Conservation (phyloP, 2,888 invertebrate genomes). For the Tholera decimalis region DNA sequence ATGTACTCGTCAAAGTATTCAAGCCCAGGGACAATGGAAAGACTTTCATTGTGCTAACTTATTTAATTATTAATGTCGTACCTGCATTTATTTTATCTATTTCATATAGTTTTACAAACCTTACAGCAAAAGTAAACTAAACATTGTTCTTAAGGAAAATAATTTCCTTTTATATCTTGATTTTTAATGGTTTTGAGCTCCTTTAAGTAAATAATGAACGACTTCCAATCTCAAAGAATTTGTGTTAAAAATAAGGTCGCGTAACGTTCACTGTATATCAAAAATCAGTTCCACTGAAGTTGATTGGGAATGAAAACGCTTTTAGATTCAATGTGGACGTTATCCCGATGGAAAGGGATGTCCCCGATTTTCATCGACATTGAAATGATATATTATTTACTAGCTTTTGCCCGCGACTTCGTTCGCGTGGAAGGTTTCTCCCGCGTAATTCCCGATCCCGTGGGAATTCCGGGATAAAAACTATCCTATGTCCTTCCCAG, state of each 20-base stretch:
- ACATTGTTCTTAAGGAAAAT: not conserved
- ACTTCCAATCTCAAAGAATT: slow-evolving; percentile 68
- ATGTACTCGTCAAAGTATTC: not conserved
- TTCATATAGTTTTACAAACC: too few species aligned
- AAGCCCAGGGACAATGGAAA: not conserved
- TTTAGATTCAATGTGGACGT: slow-evolving; percentile 69
- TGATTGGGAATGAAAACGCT: slow-evolving; percentile 77
- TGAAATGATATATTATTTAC: not conserved
- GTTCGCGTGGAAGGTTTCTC: too few species aligned
- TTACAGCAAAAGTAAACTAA: not conserved
- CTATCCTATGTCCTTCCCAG: too few species aligned
- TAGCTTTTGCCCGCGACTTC: too few species aligned
- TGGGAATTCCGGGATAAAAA: too few species aligned
- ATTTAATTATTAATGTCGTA: not conserved
- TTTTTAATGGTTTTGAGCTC: not conserved
- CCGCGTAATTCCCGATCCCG: too few species aligned
- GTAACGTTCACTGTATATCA: slow-evolving; percentile 66
- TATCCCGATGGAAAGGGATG: slow-evolving; percentile 59
- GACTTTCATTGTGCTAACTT: not conserved
- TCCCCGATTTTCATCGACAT: slow-evolving; percentile 31
- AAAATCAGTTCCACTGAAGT: slow-evolving; percentile 67
- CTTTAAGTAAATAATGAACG: slow-evolving; percentile 14
- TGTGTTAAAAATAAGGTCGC: slow-evolving; percentile 71
- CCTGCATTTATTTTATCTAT: not conserved
- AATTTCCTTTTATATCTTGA: not conserved